Base-by-base conservation (phyloP, 2,888 invertebrate species). In the Caenorhabditis sulstoni region DNA sequence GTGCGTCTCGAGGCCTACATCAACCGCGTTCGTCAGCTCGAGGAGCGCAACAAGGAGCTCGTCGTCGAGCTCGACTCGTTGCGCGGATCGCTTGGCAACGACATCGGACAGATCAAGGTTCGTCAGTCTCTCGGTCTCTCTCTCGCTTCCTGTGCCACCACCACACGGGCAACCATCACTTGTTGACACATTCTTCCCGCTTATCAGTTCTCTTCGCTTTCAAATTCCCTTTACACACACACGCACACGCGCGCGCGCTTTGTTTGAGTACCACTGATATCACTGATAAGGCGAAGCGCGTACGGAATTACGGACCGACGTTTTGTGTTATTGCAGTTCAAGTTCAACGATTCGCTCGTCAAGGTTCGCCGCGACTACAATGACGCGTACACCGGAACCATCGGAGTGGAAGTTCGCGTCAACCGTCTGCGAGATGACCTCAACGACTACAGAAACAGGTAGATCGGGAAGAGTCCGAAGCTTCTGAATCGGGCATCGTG, bases 391-490 rank as follows among this genome's bases (percentile, higher is more conserved):
- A 22, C 58, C 18, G 68, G 70, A 52, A 67, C 74, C 5, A 70
- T 74, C 22, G 68, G 64, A 45, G 64, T 79, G 37, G 79, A 79
- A 44, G 79, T 79, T 12, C 62, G 62, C 14, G 79, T 75, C 14
- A 70, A 79, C 59, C 49, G 79, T 20, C 57, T 79, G 23, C 49
- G 75, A 47, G 74, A 79, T 16, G 79, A 79, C 50, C 37, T 79
- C 45, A 75, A 75, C 39, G 79, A 79, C 20, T 79, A 75, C 53
- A 64, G 75, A 73, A 61, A 67, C 58, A 64, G 78, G 78, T 76
- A 9, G 20, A 35, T 37, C 8, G 16, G 9, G 20, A 12, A 41
- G 11, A 41, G 22, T n/a, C n/a, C n/a, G n/a, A n/a, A n/a, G n/a
- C 20, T 79, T 70, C 53, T 58, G 75, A 73, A 61, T 62, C 58